Base-by-base conservation (phyloP, 2,797 vertebrate species). In the Ciconia nigra region DNA sequence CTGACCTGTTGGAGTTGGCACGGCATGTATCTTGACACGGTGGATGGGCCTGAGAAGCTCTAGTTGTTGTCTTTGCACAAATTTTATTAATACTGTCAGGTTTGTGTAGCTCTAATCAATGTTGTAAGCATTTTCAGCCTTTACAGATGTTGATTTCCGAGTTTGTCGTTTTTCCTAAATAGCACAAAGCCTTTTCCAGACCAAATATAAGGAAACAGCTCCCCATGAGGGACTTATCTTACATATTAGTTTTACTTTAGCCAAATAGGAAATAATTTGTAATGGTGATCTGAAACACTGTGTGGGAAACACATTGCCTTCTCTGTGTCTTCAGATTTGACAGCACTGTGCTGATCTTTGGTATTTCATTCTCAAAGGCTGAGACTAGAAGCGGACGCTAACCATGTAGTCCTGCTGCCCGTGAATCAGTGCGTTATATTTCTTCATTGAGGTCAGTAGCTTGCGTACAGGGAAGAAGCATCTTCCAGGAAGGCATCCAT, bases 151-250 rank as follows among this genome's bases (percentile, higher is more conserved):
- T 83, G 52, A 31, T 80, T 92, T 94, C 17, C 4, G 47, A 79
- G 83, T 87, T 87, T 90, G 69, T 74, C 18, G 18, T 83, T 94
- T 96, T 92, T 83, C 42, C 51, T 69, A 26, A 67, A 39, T 11
- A 52, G 42, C 61, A 92, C 85, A 62, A 83, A 86, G 67, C 72
- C 63, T 93, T 87, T 87, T 92, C 44, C 89, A 93, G 63, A 39
- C 71, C 10, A 19, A 73, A 35, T 55, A 13, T 20, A 89, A 94
- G 77, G 94, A 89, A 77, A 26, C 91, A 37, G 25, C 70, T 91
- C 62, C 44, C 72, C 71, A n/a, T 2, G 1, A 81, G 82, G 63
- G 83, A 58, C 57, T 74, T 41, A 15, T 17, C 94, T 89, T 58
- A 58, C 42, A 10, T 3, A 26, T 29, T 85, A 58, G 26, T 51